Evolutionary conservation across 2,113 vertebrate species (phyloP).

Genomic region (Calypte anna): DNA sequence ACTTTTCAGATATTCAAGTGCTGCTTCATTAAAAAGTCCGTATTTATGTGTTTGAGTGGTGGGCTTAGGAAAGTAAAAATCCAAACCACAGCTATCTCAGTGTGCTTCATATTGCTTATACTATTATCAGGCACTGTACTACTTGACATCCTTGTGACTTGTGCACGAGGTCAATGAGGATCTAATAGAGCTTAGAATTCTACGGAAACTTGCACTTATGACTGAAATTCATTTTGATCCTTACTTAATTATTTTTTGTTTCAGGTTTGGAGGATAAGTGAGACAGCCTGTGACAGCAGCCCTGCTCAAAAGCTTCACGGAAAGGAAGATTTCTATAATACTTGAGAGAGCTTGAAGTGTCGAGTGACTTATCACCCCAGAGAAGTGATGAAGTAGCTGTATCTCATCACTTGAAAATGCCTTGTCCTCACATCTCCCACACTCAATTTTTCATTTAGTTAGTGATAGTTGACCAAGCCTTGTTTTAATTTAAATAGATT

Average conservation of each 20-base stretch:
- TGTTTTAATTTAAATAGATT: not conserved
- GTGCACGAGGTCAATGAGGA: fast-evolving
- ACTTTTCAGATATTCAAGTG: not conserved
- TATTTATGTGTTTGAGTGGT: not conserved
- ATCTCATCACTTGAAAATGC: not conserved
- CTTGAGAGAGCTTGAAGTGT: not conserved
- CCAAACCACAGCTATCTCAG: not conserved
- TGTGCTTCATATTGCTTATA: fast-evolving
- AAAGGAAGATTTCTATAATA: not conserved
- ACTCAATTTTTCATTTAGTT: not conserved
- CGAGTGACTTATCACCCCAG: not conserved
- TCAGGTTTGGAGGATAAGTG: not conserved
- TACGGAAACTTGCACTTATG: not conserved
- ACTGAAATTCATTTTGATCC: not conserved
- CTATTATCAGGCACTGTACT: fast-evolving
- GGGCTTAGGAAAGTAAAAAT: not conserved
- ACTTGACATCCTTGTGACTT: not conserved
- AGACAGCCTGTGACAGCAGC: fast-evolving
- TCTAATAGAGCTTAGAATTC: not conserved
- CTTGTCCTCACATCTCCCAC: not conserved
- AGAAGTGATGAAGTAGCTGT: not conserved
- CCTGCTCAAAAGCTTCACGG: fast-evolving
- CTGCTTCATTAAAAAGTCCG: not conserved
- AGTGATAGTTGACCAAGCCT: not conserved
- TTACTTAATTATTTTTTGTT: not conserved